These are phyloP conservation scores for Ichneumoninae sp. DNA, from an alignment of 2,888 invertebrate genomes.

Conservation along the genomic window DNA sequence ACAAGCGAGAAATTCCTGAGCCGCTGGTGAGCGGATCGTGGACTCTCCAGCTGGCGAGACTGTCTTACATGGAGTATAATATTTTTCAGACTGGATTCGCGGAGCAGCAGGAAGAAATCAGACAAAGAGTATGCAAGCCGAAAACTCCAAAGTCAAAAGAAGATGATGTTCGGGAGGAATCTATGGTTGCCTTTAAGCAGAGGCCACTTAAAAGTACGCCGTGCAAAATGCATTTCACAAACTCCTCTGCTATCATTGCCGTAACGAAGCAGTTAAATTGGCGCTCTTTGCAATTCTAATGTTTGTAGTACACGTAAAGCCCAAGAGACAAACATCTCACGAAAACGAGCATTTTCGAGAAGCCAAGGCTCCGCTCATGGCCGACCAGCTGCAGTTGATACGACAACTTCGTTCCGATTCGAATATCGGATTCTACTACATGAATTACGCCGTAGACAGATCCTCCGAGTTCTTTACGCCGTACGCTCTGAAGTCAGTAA, in stretches of 20 bases:
- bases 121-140: conserved; percentile 80
- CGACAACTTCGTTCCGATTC: conserved; percentile 86
- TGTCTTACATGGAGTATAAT: background rate
- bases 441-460: conserved; percentile 90
- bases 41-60: background rate
- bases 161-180: conserved; percentile 13
- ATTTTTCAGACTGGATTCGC: conserved; percentile 86
- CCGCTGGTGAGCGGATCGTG: conserved; percentile 85
- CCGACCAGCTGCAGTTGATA: conserved; percentile 83
- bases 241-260: background rate
- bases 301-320: conserved; percentile 52
- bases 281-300: background rate
- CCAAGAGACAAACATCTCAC: conserved; percentile 33
- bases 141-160: conserved; percentile 47
- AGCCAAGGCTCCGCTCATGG: conserved; percentile 72
- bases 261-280: background rate
- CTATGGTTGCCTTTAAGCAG: conserved; percentile 19
- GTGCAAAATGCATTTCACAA: background rate
- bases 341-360: background rate
- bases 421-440: conserved; percentile 90
- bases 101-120: conserved; percentile 85
- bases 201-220: conserved; percentile 64
- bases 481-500: conserved; percentile 89
- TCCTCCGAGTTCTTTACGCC: conserved; percentile 91
- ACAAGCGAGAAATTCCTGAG: conserved; percentile 86